Evolutionary conservation across 2,888 invertebrate genomes (phyloP).

Genomic region (Synergus laeviventris): DNA sequence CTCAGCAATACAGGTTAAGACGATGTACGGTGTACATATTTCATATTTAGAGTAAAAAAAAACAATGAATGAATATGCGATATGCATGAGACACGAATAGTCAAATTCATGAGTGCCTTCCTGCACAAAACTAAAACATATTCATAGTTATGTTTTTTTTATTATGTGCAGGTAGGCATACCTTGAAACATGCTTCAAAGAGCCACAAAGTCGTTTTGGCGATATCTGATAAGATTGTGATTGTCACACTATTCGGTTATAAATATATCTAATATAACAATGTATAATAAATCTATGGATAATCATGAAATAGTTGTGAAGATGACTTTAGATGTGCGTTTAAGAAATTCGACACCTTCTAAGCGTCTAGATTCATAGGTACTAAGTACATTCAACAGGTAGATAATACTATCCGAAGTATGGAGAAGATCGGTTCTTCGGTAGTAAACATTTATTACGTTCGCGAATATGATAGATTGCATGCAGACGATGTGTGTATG

Average conservation of each 20-base stretch:
- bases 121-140: not conserved
- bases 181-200: not conserved
- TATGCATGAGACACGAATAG: conserved; percentile 39
- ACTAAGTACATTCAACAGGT: conserved; percentile 59
- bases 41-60: conserved; percentile 66
- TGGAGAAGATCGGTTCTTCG: conserved; percentile 37
- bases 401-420: conserved; percentile 64
- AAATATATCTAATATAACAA: conserved; percentile 58
- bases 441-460: conserved; percentile 23
- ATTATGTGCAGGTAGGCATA: conserved; percentile 2
- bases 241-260: conserved; percentile 55
- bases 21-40: conserved; percentile 71
- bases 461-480: conserved; percentile 26
- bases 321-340: conserved; percentile 58
- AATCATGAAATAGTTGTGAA: conserved; percentile 53
- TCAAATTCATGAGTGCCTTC: not conserved
- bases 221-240: conserved; percentile 40
- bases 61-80: conserved; percentile 44
- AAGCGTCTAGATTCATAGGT: conserved; percentile 67
- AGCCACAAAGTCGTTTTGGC: conserved; percentile 17
- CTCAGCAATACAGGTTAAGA: conserved; percentile 62
- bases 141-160: not conserved
- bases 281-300: conserved; percentile 63
- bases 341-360: conserved; percentile 57
- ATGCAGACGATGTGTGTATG: conserved; percentile 45